Evolutionary conservation across 2,113 vertebrate species (phyloP).

Genomic region (Lynx canadensis): DNA sequence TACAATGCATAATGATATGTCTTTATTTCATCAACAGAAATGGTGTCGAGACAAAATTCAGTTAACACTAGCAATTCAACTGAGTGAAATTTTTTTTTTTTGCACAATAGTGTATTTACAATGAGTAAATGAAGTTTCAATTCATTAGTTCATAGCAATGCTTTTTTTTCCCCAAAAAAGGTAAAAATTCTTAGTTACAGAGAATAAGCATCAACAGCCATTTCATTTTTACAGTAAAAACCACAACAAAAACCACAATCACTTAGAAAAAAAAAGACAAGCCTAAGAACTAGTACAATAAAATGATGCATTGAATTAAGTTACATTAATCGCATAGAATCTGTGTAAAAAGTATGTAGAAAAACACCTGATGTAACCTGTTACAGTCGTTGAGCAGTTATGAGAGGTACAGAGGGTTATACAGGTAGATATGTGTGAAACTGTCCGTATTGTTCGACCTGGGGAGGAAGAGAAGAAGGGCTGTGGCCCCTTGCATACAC

Average conservation of each 20-base stretch:
- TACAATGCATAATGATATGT: constrained; percentile 96
- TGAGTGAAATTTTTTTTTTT: constrained; percentile 93
- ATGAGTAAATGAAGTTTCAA: constrained; percentile 94
- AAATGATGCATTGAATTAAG: constrained; percentile 98
- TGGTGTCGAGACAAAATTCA: constrained; percentile 99
- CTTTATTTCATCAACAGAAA: constrained; percentile 99
- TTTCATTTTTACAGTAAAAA: constrained; percentile 99
- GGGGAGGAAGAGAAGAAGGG: constrained; percentile 91
- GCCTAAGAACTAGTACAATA: constrained; percentile 98
- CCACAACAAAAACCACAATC: constrained; percentile 97
- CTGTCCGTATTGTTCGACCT: constrained; percentile 95
- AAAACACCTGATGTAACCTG: constrained; percentile 99
- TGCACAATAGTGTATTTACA: constrained; percentile 99
- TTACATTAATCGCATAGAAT: constrained; percentile 99
- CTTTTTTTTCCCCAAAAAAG: constrained; percentile 89
- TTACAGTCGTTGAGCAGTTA: constrained; percentile 99
- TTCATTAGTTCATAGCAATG: constrained; percentile 98
- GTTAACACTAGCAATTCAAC: constrained; percentile 99
- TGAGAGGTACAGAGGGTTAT: constrained; percentile 99
- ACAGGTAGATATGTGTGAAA: constrained; percentile 99
- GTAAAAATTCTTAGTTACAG: constrained; percentile 99
- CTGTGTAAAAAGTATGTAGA: constrained; percentile 99
- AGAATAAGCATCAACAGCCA: constrained; percentile 98
- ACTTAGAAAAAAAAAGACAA: constrained; percentile 95
- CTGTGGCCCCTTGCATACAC: constrained; percentile 96